Percentiles rank a stretch among this genome's conserved stretches.
phyloP scores from a whole-genome alignment of 2,113 vertebrate species.

The Corythornis cristatus region DNA sequence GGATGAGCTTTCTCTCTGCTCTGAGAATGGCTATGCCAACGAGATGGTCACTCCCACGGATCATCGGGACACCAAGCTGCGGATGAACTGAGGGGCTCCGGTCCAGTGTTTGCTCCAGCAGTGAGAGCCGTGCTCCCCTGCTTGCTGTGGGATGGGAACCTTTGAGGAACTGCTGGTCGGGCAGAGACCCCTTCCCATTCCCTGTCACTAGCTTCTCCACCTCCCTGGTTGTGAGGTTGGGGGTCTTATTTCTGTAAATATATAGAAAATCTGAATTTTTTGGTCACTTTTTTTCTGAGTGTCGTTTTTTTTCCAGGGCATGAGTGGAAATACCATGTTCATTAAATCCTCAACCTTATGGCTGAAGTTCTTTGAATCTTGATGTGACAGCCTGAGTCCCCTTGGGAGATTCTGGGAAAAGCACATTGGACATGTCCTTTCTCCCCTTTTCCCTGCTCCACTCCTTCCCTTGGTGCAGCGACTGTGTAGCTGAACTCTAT shows the following conservation, averaged over 20 bases:
- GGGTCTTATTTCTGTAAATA: conserved; percentile 65
- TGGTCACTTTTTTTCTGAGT: not conserved
- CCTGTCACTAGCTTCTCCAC: not conserved
- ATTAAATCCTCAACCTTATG: conserved; percentile 29
- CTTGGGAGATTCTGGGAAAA: not conserved
- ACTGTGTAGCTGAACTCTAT: conserved; percentile 38
- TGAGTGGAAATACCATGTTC: conserved; percentile 17
- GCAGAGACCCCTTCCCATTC: not conserved
- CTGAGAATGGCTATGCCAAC: conserved; percentile 82
- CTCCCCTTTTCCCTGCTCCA: not conserved
- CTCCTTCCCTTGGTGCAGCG: conserved; percentile 7
- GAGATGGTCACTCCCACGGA: conserved; percentile 60
- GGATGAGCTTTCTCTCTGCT: conserved; percentile 87
- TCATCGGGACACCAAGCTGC: conserved; percentile 46
- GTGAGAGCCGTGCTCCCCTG: not conserved
- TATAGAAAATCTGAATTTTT: conserved; percentile 50
- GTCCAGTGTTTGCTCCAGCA: not conserved
- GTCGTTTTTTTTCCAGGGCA: conserved; percentile 32
- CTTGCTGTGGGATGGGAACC: not conserved
- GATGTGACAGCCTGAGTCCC: not conserved
- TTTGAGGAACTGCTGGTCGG: conserved; percentile 23
- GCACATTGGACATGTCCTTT: not conserved
- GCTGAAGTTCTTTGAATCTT: conserved; percentile 7
- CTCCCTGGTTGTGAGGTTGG: conserved; percentile 58
- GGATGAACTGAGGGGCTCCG: conserved; percentile 30